Base-by-base conservation (phyloP, 2,797 vertebrate species). In the Agapornis canus region DNA sequence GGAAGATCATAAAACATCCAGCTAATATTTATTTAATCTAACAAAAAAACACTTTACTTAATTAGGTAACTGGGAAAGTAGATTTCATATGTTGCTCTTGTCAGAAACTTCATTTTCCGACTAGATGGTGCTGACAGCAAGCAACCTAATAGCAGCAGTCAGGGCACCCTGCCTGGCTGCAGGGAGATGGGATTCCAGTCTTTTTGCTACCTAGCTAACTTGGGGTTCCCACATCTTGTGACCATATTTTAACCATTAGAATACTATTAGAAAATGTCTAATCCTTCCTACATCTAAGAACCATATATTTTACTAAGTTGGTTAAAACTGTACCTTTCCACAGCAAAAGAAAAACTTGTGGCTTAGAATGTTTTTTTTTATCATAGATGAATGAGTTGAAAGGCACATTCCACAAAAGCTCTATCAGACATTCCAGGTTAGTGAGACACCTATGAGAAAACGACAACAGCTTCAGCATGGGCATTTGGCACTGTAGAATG, bases 91-190 rank as follows among this genome's bases (percentile, higher is more conserved):
- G 11, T 11, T 10, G 21, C 18, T 20, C 5, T 49, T 42, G 20
- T 25, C 48, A 78, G 61, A 57, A 81, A 0, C 3, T 0, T 0
- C 8, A 7, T n/a, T 73, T 78, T 45, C 39, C 70, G 29, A 22
- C 3, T 14, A 2, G 18, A 2, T 29, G 22, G 5, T 27, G 15
- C 25, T 21, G 32, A 0, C 13, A 0, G 8, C 13, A 31, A 35
- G 12, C 13, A 20, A 3, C 1, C 1, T 0, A 2, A 9, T 1
- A 5, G 35, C 26, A 25, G 59, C 0, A 1, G 19, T 14, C 47
- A n/a, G 48, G 25, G 8, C 2, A 2, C 5, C 35, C 23, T 60
- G 32, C 13, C 10, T 22, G 29, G 7, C 17, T 31, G 10, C 0
- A 6, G 31, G 22, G 6, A 20, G 2, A 8, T 17, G 26, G 5